Conservation (phyloP, 2,888 invertebrate species). For the Euspilapteryx auroguttella region DNA sequence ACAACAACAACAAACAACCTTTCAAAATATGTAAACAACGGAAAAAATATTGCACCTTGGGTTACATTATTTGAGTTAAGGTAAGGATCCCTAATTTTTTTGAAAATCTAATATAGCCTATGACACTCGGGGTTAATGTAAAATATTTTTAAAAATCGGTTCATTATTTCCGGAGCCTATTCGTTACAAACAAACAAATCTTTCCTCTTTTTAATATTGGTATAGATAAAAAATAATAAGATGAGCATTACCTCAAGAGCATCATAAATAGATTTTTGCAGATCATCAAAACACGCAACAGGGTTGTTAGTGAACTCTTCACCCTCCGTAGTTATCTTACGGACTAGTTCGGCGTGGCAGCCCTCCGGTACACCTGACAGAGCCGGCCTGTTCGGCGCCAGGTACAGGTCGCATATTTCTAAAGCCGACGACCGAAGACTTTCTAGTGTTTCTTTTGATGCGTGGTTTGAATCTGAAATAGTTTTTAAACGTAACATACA, state of each 20-base stretch:
- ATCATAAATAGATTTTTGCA: conserved; percentile 70
- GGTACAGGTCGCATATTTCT: conserved; percentile 38
- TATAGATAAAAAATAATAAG: too few species aligned
- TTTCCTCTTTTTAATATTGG: too few species aligned
- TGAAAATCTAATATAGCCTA: too few species aligned
- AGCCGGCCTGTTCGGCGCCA: conserved; percentile 27
- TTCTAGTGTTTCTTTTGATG: conserved; percentile 40
- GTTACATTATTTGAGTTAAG: too few species aligned
- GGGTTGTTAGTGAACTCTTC: conserved; percentile 42
- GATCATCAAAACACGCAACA: conserved; percentile 82
- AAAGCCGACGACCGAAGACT: conserved; percentile 40
- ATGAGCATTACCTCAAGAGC: conserved; percentile 58
- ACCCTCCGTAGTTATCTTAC: conserved; percentile 44
- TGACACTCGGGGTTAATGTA: too few species aligned
- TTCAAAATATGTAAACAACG: too few species aligned
- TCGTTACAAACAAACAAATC: too few species aligned
- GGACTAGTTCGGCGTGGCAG: conserved; percentile 35
- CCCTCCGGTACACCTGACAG: conserved; percentile 35
- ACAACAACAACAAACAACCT: too few species aligned
- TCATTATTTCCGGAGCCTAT: too few species aligned
- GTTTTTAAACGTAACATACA: not conserved
- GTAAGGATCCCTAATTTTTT: too few species aligned
- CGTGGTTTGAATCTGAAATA: conserved; percentile 26
- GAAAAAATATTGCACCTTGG: too few species aligned
- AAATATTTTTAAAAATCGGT: too few species aligned